These are phyloP conservation scores for Anguilla marmorata DNA, from an alignment of 2,797 vertebrate genomes.

Conservation along the genomic window DNA sequence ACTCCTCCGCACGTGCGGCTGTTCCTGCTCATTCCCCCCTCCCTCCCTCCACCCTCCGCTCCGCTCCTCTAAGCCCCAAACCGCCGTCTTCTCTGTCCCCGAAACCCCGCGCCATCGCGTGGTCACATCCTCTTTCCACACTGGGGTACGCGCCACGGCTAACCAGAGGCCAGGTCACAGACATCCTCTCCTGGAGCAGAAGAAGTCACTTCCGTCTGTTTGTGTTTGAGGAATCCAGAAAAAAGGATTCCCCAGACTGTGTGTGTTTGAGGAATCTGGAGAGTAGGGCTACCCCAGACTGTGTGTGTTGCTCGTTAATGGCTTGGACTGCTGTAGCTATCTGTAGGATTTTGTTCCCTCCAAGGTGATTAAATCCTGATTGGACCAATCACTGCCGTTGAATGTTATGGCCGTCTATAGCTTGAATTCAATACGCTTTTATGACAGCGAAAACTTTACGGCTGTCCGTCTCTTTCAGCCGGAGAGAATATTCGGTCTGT, in stretches of 20 bases:
- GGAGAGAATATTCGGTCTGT: background rate
- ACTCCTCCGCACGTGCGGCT: slow-evolving; percentile 39
- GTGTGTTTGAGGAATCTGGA: too few species aligned
- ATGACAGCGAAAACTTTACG: background rate
- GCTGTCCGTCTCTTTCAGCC: background rate
- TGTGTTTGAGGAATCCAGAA: background rate
- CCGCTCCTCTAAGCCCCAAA: background rate
- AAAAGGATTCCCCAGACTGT: too few species aligned
- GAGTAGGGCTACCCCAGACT: background rate
- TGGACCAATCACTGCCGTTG: background rate
- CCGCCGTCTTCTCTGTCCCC: background rate
- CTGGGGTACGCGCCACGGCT: background rate
- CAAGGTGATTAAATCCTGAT: background rate
- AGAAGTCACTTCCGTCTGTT: background rate
- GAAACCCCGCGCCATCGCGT: background rate
- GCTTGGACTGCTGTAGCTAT: background rate
- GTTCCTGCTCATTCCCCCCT: slow-evolving; percentile 21
- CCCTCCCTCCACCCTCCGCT: too few species aligned
- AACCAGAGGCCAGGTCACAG: background rate
- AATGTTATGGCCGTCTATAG: background rate
- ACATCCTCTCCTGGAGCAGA: background rate
- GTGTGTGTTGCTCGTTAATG: background rate
- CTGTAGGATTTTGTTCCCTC: background rate
- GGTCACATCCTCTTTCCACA: background rate
- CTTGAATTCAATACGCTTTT: background rate